Percentiles rank a stretch among this genome's conserved stretches.
Conservation (phyloP, 2,888 invertebrate species). For the Micropterix aruncella region DNA sequence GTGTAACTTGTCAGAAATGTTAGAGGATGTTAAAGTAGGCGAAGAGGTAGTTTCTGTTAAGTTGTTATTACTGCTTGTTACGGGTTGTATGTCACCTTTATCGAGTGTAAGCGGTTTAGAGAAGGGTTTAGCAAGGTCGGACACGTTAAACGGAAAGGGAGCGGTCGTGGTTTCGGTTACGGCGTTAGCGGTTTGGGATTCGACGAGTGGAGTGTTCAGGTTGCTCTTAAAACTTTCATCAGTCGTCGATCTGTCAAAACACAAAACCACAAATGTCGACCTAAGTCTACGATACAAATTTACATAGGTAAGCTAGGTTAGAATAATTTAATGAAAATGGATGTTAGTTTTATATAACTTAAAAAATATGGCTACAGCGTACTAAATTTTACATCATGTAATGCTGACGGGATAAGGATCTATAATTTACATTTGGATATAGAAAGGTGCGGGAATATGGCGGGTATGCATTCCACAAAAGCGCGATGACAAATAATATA, state of each 20-base stretch:
- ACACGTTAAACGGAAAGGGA: slow-evolving; percentile 25
- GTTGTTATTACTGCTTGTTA: slow-evolving; percentile 19
- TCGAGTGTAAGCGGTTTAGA: slow-evolving; percentile 28
- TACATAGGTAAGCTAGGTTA: too few species aligned
- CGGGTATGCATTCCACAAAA: too few species aligned
- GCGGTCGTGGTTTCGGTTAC: slow-evolving; percentile 19
- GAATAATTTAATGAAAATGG: too few species aligned
- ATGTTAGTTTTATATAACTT: too few species aligned
- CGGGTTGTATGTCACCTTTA: slow-evolving; percentile 1
- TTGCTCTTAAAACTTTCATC: slow-evolving; percentile 31
- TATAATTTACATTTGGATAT: too few species aligned
- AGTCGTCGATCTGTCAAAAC: slow-evolving; percentile 41
- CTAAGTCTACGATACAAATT: slow-evolving; percentile 27
- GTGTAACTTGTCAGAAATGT: not conserved
- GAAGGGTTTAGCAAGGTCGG: slow-evolving; percentile 35
- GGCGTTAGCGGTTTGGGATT: slow-evolving; percentile 21
- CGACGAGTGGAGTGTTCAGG: slow-evolving; percentile 26
- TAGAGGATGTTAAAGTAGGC: slow-evolving; percentile 5
- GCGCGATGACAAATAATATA: too few species aligned
- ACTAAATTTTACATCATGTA: too few species aligned
- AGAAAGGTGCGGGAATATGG: too few species aligned
- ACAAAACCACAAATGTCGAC: slow-evolving; percentile 34
- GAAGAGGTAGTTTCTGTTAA: slow-evolving; percentile 5
- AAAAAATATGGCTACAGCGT: too few species aligned
- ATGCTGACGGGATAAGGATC: too few species aligned